Percentiles rank a stretch among this genome's conserved stretches.
These are phyloP conservation scores for Ceratoteleas bidentatus DNA, from an alignment of 1,140 invertebrate genomes.

Conservation along the genomic window DNA sequence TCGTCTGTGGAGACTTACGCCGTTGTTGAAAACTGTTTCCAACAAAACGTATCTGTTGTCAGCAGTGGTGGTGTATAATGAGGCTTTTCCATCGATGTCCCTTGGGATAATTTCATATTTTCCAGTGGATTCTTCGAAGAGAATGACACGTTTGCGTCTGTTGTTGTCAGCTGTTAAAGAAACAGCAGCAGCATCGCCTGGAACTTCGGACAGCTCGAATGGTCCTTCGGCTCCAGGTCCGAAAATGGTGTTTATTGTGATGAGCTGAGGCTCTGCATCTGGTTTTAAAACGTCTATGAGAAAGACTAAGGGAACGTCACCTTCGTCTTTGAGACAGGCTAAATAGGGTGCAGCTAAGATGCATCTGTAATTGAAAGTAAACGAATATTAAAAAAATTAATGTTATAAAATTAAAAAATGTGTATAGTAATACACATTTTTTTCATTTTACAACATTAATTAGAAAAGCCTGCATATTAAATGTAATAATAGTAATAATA, in stretches of 20 bases:
- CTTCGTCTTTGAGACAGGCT: conserved; percentile 82
- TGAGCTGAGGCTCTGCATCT: conserved; percentile 68
- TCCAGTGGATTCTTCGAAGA: conserved; percentile 45
- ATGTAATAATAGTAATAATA: no score
- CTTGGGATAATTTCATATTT: conserved; percentile 39
- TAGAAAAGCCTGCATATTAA: no score
- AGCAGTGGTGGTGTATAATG: conserved; percentile 65
- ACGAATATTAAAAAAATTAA: no score
- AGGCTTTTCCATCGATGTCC: conserved; percentile 62
- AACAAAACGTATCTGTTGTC: conserved; percentile 74
- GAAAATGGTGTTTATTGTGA: conserved; percentile 77
- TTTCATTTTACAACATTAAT: no score
- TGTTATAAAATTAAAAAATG: no score
- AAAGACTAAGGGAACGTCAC: conserved; percentile 74
- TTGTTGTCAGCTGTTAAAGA: conserved; percentile 58
- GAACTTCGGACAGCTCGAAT: conserved; percentile 70
- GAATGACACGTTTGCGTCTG: conserved; percentile 56
- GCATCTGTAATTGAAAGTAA: conserved; percentile 81
- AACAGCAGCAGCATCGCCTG: conserved; percentile 67
- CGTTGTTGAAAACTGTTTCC: conserved; percentile 74
- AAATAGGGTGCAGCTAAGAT: conserved; percentile 84
- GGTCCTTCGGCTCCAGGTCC: conserved; percentile 75
- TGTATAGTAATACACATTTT: no score
- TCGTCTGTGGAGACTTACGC: no score
- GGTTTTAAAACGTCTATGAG: conserved; percentile 74